Conservation (phyloP, 2,113 vertebrate genomes). For the Nyctibius bracteatus region DNA sequence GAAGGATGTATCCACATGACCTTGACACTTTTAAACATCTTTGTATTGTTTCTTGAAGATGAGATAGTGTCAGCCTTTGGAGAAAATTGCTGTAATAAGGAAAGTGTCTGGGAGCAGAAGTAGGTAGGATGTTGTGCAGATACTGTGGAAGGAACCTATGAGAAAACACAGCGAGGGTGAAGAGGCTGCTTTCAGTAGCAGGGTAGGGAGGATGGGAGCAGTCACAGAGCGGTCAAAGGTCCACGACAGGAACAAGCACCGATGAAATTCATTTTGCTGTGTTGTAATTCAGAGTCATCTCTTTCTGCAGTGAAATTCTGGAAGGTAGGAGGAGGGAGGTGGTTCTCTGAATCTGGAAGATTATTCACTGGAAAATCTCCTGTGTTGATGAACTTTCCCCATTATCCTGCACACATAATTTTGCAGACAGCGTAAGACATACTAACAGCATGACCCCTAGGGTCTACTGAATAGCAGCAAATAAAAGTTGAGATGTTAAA, state of each 20-base stretch:
- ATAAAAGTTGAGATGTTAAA: background rate
- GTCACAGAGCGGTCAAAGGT: background rate
- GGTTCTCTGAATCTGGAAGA: background rate
- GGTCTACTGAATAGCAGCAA: background rate
- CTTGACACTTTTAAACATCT: background rate
- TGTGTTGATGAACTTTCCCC: background rate
- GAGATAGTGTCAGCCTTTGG: background rate
- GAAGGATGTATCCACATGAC: background rate
- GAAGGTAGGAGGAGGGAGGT: background rate
- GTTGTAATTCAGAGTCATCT: background rate
- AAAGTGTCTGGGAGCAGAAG: background rate
- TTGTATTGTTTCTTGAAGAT: background rate
- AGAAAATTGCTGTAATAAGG: background rate
- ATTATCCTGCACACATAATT: background rate
- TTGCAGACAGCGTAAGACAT: background rate
- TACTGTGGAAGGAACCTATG: background rate
- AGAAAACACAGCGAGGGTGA: background rate
- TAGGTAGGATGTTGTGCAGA: background rate
- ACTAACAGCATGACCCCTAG: background rate
- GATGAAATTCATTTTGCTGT: background rate
- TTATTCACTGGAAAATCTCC: background rate
- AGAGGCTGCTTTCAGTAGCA: background rate
- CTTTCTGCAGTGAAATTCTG: background rate
- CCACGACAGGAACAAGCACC: background rate
- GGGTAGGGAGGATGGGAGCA: background rate